Conservation (phyloP, 2,113 vertebrate species). For the Gopherus evgoodei region DNA sequence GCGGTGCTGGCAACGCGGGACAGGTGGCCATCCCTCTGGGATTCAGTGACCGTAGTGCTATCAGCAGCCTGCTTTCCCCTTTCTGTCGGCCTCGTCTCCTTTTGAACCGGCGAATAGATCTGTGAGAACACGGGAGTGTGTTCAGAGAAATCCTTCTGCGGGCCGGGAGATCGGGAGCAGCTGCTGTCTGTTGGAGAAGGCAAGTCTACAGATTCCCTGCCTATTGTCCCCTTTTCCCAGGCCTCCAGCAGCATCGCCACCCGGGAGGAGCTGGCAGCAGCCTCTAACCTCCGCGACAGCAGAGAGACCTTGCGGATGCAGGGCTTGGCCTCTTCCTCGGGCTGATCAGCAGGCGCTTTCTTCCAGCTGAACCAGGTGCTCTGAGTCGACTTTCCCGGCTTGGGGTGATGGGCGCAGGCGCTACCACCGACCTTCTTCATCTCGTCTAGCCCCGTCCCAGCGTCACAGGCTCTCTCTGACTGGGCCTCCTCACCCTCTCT, state of each 20-base stretch:
- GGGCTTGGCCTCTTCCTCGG: constrained; percentile 65
- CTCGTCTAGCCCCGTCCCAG: background rate
- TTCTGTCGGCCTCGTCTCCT: constrained; percentile 60
- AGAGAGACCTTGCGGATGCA: constrained; percentile 82
- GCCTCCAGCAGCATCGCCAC: constrained; percentile 72
- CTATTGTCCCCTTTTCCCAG: constrained; percentile 65
- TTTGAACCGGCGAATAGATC: constrained; percentile 64
- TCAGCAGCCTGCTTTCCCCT: background rate
- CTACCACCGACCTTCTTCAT: constrained; percentile 54
- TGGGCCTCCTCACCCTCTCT: background rate
- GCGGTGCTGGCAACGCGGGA: constrained; percentile 2
- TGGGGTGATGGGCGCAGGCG: background rate
- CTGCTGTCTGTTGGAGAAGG: background rate
- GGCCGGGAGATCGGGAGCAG: background rate
- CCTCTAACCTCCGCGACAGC: constrained; percentile 63
- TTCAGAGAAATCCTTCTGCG: constrained; percentile 47
- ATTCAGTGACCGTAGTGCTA: fast-evolving
- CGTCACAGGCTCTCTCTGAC: background rate
- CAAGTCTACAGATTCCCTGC: background rate
- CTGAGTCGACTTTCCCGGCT: constrained; percentile 49
- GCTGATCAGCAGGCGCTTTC: background rate
- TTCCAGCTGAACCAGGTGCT: constrained; percentile 75
- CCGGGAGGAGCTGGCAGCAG: background rate
- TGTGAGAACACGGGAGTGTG: constrained; percentile 79
- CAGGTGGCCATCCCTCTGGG: constrained; percentile 59